Evolutionary conservation across 2,113 vertebrate genomes (phyloP).

Genomic region (Pygoscelis adeliae): DNA sequence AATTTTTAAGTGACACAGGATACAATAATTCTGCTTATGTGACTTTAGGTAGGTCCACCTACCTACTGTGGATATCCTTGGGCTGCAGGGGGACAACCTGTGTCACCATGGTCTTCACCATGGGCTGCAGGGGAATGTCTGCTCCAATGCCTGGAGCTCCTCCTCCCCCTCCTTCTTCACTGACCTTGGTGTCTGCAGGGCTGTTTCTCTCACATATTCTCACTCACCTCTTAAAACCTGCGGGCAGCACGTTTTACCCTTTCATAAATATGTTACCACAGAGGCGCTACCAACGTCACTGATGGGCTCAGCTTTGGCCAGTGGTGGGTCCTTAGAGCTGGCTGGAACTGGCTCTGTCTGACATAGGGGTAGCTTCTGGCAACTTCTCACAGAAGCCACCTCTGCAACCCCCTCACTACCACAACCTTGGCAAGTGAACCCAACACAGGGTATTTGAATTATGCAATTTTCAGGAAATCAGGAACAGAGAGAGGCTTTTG

Average conservation of each 20-base stretch:
- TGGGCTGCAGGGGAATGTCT: rapidly evolving
- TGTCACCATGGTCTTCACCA: not conserved
- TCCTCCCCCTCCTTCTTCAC: not conserved
- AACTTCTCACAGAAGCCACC: not conserved
- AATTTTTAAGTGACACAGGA: not conserved
- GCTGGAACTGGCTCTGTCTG: not conserved
- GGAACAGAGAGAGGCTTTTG: not conserved
- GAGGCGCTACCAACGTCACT: rapidly evolving
- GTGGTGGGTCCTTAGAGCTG: rapidly evolving
- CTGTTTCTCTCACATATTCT: not conserved
- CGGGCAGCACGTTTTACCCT: rapidly evolving
- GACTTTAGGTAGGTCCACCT: not conserved
- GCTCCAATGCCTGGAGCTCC: not conserved
- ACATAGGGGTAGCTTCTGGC: not conserved
- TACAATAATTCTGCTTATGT: not conserved
- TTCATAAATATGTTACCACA: not conserved
- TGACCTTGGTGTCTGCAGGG: not conserved
- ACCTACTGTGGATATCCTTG: rapidly evolving
- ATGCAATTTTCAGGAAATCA: not conserved
- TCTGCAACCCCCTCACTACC: rapidly evolving
- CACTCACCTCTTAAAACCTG: not conserved
- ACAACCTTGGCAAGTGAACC: not conserved
- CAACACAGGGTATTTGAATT: not conserved
- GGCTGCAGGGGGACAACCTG: too few species aligned
- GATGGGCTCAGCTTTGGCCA: not conserved